Base-by-base conservation (phyloP, 1,140 invertebrate genomes). In the Apis dorsata region DNA sequence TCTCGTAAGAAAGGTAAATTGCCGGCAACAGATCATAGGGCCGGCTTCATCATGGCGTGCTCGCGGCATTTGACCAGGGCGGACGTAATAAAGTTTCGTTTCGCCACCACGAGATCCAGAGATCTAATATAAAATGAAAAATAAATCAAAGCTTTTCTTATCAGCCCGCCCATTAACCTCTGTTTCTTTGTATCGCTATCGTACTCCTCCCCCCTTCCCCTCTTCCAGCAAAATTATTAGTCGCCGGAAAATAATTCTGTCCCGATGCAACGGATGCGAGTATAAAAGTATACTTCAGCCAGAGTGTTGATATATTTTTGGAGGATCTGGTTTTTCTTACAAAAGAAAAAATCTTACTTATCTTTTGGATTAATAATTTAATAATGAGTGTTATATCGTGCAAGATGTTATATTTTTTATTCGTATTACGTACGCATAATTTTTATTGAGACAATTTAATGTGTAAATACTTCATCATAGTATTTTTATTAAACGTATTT, bases 51-150 rank as follows among this genome's bases (percentile, higher is more conserved):
- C 62, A 66, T 66, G 62, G 62, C 71, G 60, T 74, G 71, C 79
- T 63, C 62, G 62, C 66, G 62, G 71, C 79, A 59, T 81, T 76
- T 68, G 72, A 68, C 79, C 79, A 59, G 51, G n/a, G 55, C 72
- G 28, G 55, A 75, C 55, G 72, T 81, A 81, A 76, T 81, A 81
- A 81, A 81, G 63, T 76, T 76, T 60, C 71, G 71, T 76, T 81
- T 34, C 28, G 80, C 63, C 63, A 57, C 57, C 71, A 62, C 71
- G 57, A n/a, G 4, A 10, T 12, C 34, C 17, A 65, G 63, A 57
- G 63, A 81, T 75, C 72, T 81, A 81, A 81, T 81, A 81, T 81
- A 75, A 81, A 81, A 75, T 81, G 63, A 66, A 44, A 81, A 68
- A 81, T 81, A 81, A 75, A 81, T 76, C 79, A 81, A 76, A 81